Base-by-base conservation (phyloP, 2,113 vertebrate species). In the Megaceryle maxima region DNA sequence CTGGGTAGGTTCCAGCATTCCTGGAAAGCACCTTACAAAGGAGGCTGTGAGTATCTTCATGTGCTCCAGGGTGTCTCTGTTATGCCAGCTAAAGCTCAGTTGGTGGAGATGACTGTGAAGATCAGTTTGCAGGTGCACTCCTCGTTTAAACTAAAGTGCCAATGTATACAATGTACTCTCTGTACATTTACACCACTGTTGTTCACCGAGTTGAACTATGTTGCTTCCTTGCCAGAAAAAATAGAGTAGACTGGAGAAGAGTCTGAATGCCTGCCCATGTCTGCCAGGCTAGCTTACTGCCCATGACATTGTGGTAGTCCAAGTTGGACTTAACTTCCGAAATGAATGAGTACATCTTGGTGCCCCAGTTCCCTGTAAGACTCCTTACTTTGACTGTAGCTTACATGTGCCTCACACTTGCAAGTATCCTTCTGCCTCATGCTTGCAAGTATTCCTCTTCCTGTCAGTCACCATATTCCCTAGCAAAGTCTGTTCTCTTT, bases 121-220 rank as follows among this genome's bases (percentile, higher is more conserved):
- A 8, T 56, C 18, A 24, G 26, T 55, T 75, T 63, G 6, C 12
- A 89, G 57, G 29, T 3, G 1, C 0, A 0, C 10, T 59, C 25
- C 12, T 56, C 29, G 33, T 73, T 66, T 62, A 44, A 66, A 44
- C n/a, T 55, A 11, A 14, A 73, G 19, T 51, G 19, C 13, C 13
- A 51, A 29, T 5, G 10, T 60, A 28, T 44, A 14, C 14, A 29
- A 29, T 5, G 3, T 4, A 43, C 10, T 28, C 14, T 37, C 11
- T 22, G 7, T 48, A 14, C 8, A 12, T 51, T 60, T 67, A 53
- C 41, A 33, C 26, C 26, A 31, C 20, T 43, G 26, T 22, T 4
- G 11, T 70, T 55, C 33, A 28, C 41, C 59, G 51, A 7, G 11
- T 29, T 50, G 29, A 79, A 64, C 6, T 8, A 8, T 21, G 25